Base-by-base conservation (phyloP, 37 sponge, comb jelly and placozoan species). In the Hormiphora californensis region DNA sequence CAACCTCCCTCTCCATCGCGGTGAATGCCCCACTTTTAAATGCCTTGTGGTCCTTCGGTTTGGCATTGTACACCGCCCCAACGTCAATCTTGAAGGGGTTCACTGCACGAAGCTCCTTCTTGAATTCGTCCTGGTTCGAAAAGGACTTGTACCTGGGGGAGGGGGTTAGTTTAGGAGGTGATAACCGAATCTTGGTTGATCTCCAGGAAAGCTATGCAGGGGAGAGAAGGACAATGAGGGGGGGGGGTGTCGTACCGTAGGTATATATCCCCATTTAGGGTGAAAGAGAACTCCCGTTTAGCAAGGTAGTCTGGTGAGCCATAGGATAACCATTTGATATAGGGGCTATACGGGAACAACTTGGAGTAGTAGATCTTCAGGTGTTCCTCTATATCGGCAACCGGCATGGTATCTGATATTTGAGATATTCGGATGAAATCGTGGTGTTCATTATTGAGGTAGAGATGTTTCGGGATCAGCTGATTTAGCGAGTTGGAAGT, bases 41-140 rank as follows among this genome's bases (percentile, higher is more conserved):
- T 21, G 85, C 54, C 54, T 90, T 94, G 65, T 89, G 93, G 30
- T 90, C 89, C 27, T 54, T 67, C 2, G 90, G 90, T 90, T 92
- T 92, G 54, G 86, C 88, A 40, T 81, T 87, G 49, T 90, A 97
- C 11, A 98, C 92, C 8, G 99, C 95, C 39, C 99, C 99, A 37
- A 98, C 92, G 88, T 98, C 99, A 30, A 98, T 98, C 89, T 98
- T 98, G 67, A 90, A 86, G 12, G 99, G 99, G n/a, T 40, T 89
- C 11, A 44, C 40, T 25, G 89, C 91, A 54, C 61, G 88, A 21
- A 98, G 63, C 27, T 88, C 93, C 34, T 89, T 86, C 78, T 93
- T 90, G 63, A 98, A 86, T 19, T 91, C 92, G 33, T 93, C 89
- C 46, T 68, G 54, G 54, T 87, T 88, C 2, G 90, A 88, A 54